Evolutionary conservation across 92 coral and sea anemone species (phyloP), one percentile per base, ranked within the genome.

Genomic region (Nematostella vectensis): DNA sequence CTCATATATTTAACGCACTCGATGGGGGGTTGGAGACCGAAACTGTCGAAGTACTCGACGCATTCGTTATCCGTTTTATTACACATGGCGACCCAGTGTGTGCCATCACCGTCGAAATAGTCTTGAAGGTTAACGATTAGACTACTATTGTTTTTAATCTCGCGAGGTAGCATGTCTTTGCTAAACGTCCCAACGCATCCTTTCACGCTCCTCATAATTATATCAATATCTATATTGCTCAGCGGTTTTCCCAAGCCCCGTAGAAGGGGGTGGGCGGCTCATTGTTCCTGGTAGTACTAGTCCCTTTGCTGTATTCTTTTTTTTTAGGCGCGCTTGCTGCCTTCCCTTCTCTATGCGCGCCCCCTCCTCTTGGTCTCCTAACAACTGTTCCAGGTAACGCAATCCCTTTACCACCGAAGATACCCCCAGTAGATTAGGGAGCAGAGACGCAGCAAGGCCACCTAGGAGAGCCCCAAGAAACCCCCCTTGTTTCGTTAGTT

Each of bases 221-320:
- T 27, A 1, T 55, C 61, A 55, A 55, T 55, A 15, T 55, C 45
- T 6, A 33, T 33, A 33, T 33, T 33, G 40, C 40, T 33, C 15
- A 33, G 15, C 15, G 40, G 40, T 27, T 37, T 57, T 36, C 1
- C 63, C 50, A 57, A 26, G 63, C 40, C 17, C 63, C 0, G 40
- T 1, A 21, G 40, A 10, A 0, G 63, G 63, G 17, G 63, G 63
- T 21, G 63, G 50, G 17, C 63, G 23, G 36, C 36, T 16, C 3
- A 2, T 9, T 8, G 63, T 58, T 58, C 63, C 63, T 58, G 63
- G 63, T 22, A 58, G 63, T 9, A 58, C 63, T 25, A 58, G 17
- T 0, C 63, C 63, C 26, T 25, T 58, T 37, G 24, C 51, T 25
- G 12, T 25, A 33, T 11, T 58, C 44, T 38, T 58, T 39, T 30